These are phyloP conservation scores for Odontothrips loti DNA, from an alignment of 2,888 invertebrate genomes.

Conservation along the genomic window DNA sequence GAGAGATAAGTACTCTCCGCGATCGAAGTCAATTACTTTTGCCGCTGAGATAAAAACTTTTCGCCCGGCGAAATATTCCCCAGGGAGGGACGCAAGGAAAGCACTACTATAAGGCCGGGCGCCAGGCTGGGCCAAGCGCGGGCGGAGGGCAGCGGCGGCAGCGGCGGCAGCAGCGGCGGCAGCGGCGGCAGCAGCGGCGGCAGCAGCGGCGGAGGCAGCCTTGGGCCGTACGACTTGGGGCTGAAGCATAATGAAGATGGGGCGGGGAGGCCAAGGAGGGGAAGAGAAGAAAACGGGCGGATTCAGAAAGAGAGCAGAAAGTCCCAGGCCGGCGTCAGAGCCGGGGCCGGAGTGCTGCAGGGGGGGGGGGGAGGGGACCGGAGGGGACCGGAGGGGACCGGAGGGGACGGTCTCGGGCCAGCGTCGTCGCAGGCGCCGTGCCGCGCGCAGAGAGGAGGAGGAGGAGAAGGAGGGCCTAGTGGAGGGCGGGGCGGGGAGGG, in stretches of 20 bases:
- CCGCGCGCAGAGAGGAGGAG: background rate
- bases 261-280: background rate
- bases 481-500: background rate
- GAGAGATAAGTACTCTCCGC: background rate
- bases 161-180: no score
- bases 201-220: background rate
- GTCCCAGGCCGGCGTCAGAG: background rate
- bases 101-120: background rate
- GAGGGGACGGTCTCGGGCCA: background rate
- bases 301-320: conserved; percentile 26
- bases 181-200: no score
- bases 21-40: background rate
- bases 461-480: background rate
- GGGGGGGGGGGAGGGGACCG: no score
- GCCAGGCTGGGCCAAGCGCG: background rate
- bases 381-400: no score
- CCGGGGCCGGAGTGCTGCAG: background rate
- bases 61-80: background rate
- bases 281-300: background rate
- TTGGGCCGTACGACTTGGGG: background rate
- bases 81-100: background rate
- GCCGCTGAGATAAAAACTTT: background rate
- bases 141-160: no score
- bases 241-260: background rate
- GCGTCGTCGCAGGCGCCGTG: background rate